phyloP scores from a whole-genome alignment of 2,113 vertebrate species.

The Petaurus breviceps region DNA sequence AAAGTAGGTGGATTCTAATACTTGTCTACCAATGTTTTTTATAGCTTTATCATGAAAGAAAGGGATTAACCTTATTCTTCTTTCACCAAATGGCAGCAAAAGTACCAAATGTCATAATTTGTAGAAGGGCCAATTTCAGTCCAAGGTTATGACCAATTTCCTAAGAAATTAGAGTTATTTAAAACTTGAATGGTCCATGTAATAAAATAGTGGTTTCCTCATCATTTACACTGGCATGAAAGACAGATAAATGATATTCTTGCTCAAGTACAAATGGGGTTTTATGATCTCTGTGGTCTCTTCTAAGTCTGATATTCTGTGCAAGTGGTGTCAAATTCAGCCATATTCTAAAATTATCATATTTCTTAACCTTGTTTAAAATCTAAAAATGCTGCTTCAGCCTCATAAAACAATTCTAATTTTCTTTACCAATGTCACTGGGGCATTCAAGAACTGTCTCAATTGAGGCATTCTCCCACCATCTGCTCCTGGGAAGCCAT shows the following conservation, averaged over 20 bases:
- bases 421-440: constrained; percentile 18
- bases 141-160: background rate
- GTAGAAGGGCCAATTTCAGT: background rate
- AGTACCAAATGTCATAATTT: background rate
- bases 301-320: background rate
- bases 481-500: constrained; percentile 71
- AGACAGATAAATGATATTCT: background rate
- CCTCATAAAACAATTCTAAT: constrained; percentile 47
- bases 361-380: constrained; percentile 51
- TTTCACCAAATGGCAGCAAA: background rate
- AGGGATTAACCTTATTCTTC: background rate
- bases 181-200: background rate
- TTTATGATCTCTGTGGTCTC: background rate
- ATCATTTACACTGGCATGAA: background rate
- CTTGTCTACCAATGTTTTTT: background rate
- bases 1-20: background rate
- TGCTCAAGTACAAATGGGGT: background rate
- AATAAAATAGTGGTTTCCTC: background rate
- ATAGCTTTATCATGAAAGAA: background rate
- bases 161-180: background rate
- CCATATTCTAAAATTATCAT: constrained; percentile 34
- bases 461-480: constrained; percentile 14
- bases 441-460: constrained; percentile 36
- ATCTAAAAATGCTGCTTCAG: constrained; percentile 10
- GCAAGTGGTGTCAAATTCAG: background rate